Percentiles rank a stretch among this genome's conserved stretches.
Conservation (phyloP, 2,888 invertebrate genomes). For the Lasiommata megera region DNA sequence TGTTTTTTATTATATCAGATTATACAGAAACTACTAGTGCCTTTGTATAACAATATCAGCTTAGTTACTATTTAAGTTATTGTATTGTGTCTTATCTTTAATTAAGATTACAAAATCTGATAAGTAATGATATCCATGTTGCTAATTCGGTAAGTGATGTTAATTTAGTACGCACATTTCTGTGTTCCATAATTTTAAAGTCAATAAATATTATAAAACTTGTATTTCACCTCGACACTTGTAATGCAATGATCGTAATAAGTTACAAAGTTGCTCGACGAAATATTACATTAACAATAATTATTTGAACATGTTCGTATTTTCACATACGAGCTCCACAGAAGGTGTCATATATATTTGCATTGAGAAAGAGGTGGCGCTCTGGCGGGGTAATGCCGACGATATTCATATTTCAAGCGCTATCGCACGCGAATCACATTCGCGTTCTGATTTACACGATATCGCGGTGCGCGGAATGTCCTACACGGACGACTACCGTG, state of each 20-base stretch:
- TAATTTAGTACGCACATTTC: too few species aligned
- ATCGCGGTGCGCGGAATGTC: slow-evolving; percentile 51
- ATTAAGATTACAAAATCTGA: too few species aligned
- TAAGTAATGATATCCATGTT: too few species aligned
- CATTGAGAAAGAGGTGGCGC: slow-evolving; percentile 31
- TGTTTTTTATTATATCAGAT: neutral
- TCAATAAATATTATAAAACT: too few species aligned
- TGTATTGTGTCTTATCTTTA: too few species aligned
- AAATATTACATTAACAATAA: slow-evolving; percentile 1
- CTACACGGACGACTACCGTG: slow-evolving; percentile 60
- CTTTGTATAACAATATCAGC: too few species aligned
- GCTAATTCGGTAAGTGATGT: too few species aligned
- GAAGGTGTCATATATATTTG: slow-evolving; percentile 28
- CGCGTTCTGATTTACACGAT: slow-evolving; percentile 70
- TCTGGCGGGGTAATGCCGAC: slow-evolving; percentile 54
- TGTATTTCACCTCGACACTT: too few species aligned
- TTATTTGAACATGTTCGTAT: neutral
- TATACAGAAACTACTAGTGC: too few species aligned
- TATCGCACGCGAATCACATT: slow-evolving; percentile 63
- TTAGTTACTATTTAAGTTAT: too few species aligned
- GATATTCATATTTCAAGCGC: slow-evolving; percentile 68
- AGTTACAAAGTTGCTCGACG: neutral
- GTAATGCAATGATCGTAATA: neutral
- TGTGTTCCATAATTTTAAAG: too few species aligned
- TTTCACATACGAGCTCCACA: slow-evolving; percentile 15